Evolutionary conservation across 2,113 vertebrate species (phyloP).

Genomic region (Dromas ardeola): DNA sequence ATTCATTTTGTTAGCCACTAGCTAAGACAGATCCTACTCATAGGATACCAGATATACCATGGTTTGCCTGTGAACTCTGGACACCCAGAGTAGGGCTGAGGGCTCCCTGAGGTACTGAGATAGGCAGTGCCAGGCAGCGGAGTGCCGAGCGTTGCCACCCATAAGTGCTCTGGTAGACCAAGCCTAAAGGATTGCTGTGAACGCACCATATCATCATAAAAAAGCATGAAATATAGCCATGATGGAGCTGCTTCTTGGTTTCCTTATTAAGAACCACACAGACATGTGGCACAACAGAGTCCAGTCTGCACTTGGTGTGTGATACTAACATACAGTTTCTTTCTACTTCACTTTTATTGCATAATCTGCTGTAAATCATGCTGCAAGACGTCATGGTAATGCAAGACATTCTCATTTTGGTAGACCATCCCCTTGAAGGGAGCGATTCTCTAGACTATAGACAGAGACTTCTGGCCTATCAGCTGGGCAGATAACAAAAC

Average conservation of each 20-base stretch:
- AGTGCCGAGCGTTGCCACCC: neutral
- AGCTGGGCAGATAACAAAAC: neutral
- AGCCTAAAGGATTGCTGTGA: neutral
- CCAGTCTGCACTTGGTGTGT: neutral
- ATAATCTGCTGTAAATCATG: neutral
- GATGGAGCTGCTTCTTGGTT: neutral
- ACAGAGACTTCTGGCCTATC: neutral
- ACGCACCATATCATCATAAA: neutral
- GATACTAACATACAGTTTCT: neutral
- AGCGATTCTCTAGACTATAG: neutral
- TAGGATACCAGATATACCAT: neutral
- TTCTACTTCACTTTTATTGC: neutral
- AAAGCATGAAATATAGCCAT: neutral
- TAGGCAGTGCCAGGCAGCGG: neutral
- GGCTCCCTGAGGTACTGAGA: neutral
- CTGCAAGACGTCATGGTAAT: neutral
- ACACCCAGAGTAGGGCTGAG: neutral
- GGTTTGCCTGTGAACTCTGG: neutral
- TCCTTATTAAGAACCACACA: neutral
- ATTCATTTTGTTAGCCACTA: neutral
- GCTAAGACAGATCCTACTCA: neutral
- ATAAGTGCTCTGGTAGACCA: neutral
- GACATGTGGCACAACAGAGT: neutral
- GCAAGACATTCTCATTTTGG: neutral
- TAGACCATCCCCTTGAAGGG: neutral